These are phyloP conservation scores for Silurus meridionalis DNA, from an alignment of 2,113 vertebrate species.

Conservation along the genomic window DNA sequence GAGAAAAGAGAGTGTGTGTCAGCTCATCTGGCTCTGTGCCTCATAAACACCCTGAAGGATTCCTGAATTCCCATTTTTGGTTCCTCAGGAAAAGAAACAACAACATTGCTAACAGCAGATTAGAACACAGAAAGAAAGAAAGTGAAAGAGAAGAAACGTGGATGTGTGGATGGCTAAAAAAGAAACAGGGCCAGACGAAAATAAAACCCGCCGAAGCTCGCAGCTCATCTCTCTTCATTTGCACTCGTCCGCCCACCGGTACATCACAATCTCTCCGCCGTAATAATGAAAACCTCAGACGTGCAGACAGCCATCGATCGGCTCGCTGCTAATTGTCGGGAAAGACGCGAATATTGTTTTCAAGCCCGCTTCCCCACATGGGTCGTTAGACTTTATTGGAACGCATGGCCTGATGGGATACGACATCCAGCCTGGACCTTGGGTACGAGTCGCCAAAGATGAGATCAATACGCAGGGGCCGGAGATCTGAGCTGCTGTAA, in stretches of 20 bases:
- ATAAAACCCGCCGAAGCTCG: neutral
- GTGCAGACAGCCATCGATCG: conserved; percentile 43
- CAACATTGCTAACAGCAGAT: conserved; percentile 61
- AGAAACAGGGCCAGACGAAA: neutral
- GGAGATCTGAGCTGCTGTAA: conserved; percentile 5
- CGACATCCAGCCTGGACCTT: conserved; percentile 19
- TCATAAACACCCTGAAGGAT: conserved; percentile 73
- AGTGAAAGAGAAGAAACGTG: conserved; percentile 7
- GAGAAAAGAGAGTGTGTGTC: conserved; percentile 46
- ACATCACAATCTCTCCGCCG: conserved; percentile 19
- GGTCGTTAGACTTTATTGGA: conserved; percentile 31
- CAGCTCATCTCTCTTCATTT: conserved; percentile 35
- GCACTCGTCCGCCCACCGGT: conserved; percentile 9
- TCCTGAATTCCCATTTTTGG: conserved; percentile 68
- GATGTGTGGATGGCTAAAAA: neutral
- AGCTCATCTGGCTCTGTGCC: conserved; percentile 61
- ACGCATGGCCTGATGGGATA: conserved; percentile 35
- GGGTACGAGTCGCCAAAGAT: conserved; percentile 17
- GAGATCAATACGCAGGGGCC: conserved; percentile 33
- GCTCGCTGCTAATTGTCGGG: conserved; percentile 45
- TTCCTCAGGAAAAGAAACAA: conserved; percentile 59
- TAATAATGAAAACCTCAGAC: conserved; percentile 16
- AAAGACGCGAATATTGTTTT: conserved; percentile 49
- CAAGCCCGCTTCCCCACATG: conserved; percentile 35
- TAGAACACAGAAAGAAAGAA: neutral